phyloP scores from a whole-genome alignment of 2,797 vertebrate species.

The Semaprochilodus insignis region DNA sequence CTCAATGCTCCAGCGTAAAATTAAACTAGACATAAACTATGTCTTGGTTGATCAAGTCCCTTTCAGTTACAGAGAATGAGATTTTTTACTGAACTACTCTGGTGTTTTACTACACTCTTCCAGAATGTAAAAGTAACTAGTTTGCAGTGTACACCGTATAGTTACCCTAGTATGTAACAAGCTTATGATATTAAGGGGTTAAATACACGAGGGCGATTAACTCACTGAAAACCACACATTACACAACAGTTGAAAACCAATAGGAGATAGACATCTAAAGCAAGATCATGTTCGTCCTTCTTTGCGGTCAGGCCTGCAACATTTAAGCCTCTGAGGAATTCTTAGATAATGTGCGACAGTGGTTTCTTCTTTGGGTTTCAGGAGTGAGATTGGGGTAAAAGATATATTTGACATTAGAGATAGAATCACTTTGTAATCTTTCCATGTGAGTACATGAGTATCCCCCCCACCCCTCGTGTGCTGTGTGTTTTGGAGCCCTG shows the following conservation, averaged over 20 bases:
- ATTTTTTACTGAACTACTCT: no score
- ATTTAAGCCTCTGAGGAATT: constrained; percentile 1
- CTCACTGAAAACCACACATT: background rate
- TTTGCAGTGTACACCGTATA: no score
- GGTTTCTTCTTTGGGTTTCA: background rate
- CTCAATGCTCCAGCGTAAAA: no score
- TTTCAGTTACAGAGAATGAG: no score
- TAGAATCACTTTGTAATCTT: background rate
- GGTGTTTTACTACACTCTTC: no score
- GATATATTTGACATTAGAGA: constrained; percentile 6
- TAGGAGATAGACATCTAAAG: constrained; percentile 22
- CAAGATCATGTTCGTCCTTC: background rate
- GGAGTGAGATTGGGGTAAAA: background rate
- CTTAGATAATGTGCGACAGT: background rate
- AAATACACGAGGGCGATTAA: background rate
- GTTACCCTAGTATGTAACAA: no score
- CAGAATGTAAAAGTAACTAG: no score
- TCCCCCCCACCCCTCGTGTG: background rate
- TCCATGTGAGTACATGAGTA: background rate
- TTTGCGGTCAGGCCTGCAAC: background rate
- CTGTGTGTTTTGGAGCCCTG: constrained; percentile 23
- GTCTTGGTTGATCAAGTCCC: no score
- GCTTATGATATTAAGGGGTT: no score
- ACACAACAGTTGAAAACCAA: background rate
- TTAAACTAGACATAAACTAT: no score